Percentiles rank a stretch among this genome's conserved stretches.
phyloP scores from a whole-genome alignment of 1,140 invertebrate species.

The Hyphantria cunea region DNA sequence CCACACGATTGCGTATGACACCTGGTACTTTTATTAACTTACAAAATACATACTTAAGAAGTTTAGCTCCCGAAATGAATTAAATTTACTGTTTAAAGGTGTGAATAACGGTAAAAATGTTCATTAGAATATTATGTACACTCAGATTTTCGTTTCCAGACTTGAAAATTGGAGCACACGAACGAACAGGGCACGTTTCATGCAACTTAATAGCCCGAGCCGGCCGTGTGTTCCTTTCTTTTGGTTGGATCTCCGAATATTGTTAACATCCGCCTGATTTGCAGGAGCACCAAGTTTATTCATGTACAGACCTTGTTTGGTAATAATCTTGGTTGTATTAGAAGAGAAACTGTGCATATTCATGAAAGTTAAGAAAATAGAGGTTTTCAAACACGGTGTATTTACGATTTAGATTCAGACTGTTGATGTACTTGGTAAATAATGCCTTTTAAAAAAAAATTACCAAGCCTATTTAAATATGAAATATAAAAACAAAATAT shows the following conservation, averaged over 20 bases:
- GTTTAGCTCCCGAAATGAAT: too few species aligned
- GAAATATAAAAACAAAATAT: too few species aligned
- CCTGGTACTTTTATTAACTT: too few species aligned
- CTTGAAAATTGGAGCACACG: conserved; percentile 11
- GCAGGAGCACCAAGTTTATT: conserved; percentile 23
- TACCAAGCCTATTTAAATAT: too few species aligned
- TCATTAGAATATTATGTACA: conserved; percentile 7
- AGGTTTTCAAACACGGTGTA: conserved; percentile 17
- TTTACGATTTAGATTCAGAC: conserved; percentile 5
- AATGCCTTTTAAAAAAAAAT: too few species aligned
- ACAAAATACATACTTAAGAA: too few species aligned
- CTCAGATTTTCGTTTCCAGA: conserved; percentile 10
- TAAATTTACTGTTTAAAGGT: too few species aligned
- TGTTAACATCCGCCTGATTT: conserved; percentile 22
- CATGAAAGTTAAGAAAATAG: conserved; percentile 23
- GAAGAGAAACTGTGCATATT: conserved; percentile 24
- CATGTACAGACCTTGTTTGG: conserved; percentile 25
- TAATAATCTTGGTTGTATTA: conserved; percentile 31
- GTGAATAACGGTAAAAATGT: conserved; percentile 1
- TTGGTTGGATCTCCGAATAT: conserved; percentile 16
- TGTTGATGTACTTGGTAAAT: too few species aligned
- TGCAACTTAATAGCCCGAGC: conserved; percentile 16
- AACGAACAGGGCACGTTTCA: conserved; percentile 12
- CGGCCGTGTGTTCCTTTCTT: conserved; percentile 8
- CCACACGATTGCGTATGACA: conserved; percentile 12